phyloP scores from a whole-genome alignment of 2,888 invertebrate genomes.

The Agrochola macilenta region DNA sequence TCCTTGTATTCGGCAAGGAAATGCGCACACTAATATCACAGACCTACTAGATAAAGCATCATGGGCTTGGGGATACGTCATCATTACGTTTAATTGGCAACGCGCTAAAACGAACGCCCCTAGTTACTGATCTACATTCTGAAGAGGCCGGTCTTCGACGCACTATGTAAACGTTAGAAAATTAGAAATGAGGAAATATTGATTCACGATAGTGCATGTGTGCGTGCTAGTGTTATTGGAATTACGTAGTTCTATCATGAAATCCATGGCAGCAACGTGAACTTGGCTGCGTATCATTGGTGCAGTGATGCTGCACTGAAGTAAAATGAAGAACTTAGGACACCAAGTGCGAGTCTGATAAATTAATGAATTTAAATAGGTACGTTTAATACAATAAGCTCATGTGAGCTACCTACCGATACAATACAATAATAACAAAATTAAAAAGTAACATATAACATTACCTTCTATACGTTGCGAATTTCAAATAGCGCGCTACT shows the following conservation, averaged over 20 bases:
- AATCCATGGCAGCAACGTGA: constrained; percentile 56
- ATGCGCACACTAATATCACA: constrained; percentile 15
- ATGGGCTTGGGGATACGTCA: constrained; percentile 54
- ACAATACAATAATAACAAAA: neutral
- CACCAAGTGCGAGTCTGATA: neutral
- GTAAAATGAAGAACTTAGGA: constrained; percentile 31
- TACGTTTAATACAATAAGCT: constrained; percentile 1
- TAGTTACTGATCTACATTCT: constrained; percentile 47
- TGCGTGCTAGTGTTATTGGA: constrained; percentile 46
- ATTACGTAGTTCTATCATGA: constrained; percentile 48
- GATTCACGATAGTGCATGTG: constrained; percentile 43
- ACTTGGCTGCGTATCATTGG: constrained; percentile 49
- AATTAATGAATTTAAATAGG: neutral
- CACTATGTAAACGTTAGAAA: constrained; percentile 50
- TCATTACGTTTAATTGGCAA: constrained; percentile 59
- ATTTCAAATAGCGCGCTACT: constrained; percentile 61
- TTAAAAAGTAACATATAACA: constrained; percentile 11
- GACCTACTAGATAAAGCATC: constrained; percentile 3
- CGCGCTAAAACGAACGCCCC: constrained; percentile 44
- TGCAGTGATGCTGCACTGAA: constrained; percentile 58
- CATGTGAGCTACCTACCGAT: neutral
- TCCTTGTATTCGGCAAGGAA: constrained; percentile 19
- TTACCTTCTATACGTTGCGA: constrained; percentile 21
- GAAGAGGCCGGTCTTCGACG: constrained; percentile 50
- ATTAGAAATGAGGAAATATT: constrained; percentile 62